Base-by-base conservation (phyloP, 2,888 invertebrate genomes). In the Sminthurides aquaticus region DNA sequence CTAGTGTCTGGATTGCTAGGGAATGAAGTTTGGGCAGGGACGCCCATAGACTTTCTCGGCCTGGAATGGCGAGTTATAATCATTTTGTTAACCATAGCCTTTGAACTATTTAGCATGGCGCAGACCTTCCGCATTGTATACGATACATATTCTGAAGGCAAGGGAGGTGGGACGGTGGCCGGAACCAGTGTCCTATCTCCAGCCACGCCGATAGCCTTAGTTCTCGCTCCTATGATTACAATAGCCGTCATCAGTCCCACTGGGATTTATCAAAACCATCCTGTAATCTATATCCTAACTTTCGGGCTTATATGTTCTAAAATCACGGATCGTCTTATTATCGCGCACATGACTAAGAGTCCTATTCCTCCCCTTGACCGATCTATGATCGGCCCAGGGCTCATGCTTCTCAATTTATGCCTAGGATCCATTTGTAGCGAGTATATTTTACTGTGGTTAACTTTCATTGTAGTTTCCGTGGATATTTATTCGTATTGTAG, bases 271-370 rank as follows among this genome's bases (percentile, higher is more conserved):
- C 90, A 92, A 80, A 87, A 89, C 75, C 89, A 98, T 80, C 93
- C 97, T 2, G 87, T 91, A 56, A 81, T 99, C 65, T 99, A 96
- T 79, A 89, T 96, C 75, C 80, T 97, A 75, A 89, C 93, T 34
- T 98, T 98, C 80, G 98, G 98, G 58, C 87, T 98, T 83, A 92
- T 97, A 64, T 89, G 91, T 54, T 92, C 97, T 26, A 98, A 98
- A 83, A 89, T 99, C 75, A 97, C 97, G 67, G 95, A 92, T 80
- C 85, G 90, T 77, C 84, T 98, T 73, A 96, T 98, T 84, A 95
- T 96, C 81, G 98, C 98, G 56, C 98, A 99, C 77, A 99, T 99
- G 98, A 94, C 95, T 20, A 95, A 93, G 81, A 93, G 94, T 80
- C 96, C 96, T 82, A 91, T 99, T 89, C 89, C 91, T 73, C 90